Base-by-base conservation (phyloP, 1,140 invertebrate species). In the Drosophila suzukii region DNA sequence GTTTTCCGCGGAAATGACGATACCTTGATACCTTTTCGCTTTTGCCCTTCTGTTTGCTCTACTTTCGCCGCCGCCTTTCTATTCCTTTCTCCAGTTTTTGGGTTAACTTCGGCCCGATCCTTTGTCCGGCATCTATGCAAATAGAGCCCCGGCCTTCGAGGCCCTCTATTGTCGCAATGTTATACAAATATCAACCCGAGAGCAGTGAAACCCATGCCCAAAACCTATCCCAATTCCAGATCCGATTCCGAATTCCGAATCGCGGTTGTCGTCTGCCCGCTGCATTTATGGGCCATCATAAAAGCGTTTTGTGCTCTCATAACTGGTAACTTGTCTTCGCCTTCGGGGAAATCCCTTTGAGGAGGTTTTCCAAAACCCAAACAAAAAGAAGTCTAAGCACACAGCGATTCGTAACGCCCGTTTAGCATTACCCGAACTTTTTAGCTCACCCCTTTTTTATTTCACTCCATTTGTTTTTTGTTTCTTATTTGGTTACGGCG, bases 161-260 rank as follows among this genome's bases (percentile, higher is more conserved):
- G 65, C 66, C 62, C 79, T 67, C 50, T 41, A 83, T 88, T 83
- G 78, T 83, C 83, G 84, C 84, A 88, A 88, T 88, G 59, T 88
- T 89, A 88, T 89, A 88, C 83, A 88, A 88, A 85, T 59, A 81
- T 85, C 20, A 43, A 20, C 13, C 17, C 32, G 13, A 24, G n/a
- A 17, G 12, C n/a, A n/a, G 6, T 8, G 15, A 53, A 20, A 32
- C n/a, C 12, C 15, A 30, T 36, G 15, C 24, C 7, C n/a, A 13
- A 8, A 62, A 13, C 27, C 36, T 17, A 46, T 38, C 12, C 34
- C 57, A 3, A 30, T 38, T 32, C 27, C 27, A 11, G 24, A 32
- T 50, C 46, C 34, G 38, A 30, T 34, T 36, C 13, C 58, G 7
- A 41, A 20, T 39, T 46, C 53, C 30, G 47, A 24, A 30, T 60